These are phyloP conservation scores for Parthenolecanium corni DNA, from an alignment of 2,888 invertebrate species.

Conservation along the genomic window DNA sequence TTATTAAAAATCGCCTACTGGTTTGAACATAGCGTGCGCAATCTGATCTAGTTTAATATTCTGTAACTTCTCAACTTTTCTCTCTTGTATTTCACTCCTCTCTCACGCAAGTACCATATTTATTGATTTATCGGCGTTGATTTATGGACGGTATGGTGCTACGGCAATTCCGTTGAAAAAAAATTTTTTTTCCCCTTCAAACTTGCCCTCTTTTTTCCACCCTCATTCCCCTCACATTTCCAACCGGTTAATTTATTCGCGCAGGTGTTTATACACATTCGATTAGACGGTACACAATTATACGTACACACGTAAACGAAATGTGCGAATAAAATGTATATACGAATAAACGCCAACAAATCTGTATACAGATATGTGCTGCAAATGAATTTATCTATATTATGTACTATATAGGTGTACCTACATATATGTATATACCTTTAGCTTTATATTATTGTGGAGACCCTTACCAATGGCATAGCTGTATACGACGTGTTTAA, in stretches of 20 bases:
- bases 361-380: conserved; percentile 7
- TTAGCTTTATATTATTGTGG: no score
- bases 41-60: conserved; percentile 19
- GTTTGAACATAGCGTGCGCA: conserved; percentile 18
- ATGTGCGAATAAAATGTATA: conserved; percentile 15
- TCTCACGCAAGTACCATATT: background rate
- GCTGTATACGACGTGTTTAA: no score
- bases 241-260: conserved; percentile 24
- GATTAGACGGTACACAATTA: conserved; percentile 18
- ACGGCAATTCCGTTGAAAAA: conserved; percentile 21
- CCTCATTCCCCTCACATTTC: background rate
- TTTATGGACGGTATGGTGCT: conserved; percentile 14
- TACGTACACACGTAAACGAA: conserved; percentile 11
- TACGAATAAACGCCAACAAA: conserved; percentile 1
- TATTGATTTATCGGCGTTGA: conserved; percentile 28
- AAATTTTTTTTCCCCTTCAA: conserved; percentile 14
- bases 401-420: no score
- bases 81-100: background rate
- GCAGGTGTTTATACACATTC: conserved; percentile 25
- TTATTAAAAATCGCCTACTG: conserved; percentile 14
- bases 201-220: no score
- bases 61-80: background rate
- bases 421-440: no score
- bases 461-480: no score
- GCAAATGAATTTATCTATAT: conserved; percentile 24